Evolutionary conservation across 2,888 invertebrate species (phyloP).

Genomic region (Orthosia cruda): DNA sequence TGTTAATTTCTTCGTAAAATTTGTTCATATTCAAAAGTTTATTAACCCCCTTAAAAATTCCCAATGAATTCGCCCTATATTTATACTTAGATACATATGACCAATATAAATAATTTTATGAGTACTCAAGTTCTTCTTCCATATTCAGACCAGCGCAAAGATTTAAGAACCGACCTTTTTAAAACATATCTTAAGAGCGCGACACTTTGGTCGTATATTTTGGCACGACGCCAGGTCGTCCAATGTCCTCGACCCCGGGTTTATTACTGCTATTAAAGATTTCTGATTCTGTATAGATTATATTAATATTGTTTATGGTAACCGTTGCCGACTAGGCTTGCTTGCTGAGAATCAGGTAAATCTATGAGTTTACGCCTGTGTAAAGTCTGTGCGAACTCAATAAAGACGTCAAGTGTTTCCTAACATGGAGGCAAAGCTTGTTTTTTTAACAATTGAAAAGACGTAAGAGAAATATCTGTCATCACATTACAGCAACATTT

Average conservation of each 20-base stretch:
- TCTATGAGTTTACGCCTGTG: background rate
- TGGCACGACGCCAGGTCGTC: conserved; percentile 54
- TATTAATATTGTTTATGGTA: conserved; percentile 39
- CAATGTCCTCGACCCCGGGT: conserved; percentile 39
- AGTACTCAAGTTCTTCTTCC: background rate
- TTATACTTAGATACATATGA: background rate
- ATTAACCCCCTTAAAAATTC: background rate
- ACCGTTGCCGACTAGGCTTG: conserved; percentile 6
- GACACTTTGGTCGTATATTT: conserved; percentile 38
- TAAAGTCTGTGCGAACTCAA: too few relatives aligned
- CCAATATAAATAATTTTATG: conserved; percentile 1
- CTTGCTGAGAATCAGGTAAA: background rate
- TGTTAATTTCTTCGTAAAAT: too few relatives aligned
- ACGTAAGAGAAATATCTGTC: too few relatives aligned
- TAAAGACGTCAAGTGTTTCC: background rate
- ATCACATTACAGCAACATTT: background rate
- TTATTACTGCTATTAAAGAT: conserved; percentile 54
- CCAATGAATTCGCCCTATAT: background rate
- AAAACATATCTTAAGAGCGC: conserved; percentile 22
- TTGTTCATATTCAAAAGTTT: too few relatives aligned
- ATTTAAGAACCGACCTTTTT: conserved; percentile 34
- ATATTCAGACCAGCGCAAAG: conserved; percentile 11
- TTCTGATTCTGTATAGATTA: conserved; percentile 45
- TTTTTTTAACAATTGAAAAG: too few relatives aligned
- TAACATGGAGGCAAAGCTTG: too few relatives aligned